Percentiles rank a stretch among this genome's conserved stretches.
phyloP scores from a whole-genome alignment of 2,888 invertebrate species.

The Cantharis nigra region DNA sequence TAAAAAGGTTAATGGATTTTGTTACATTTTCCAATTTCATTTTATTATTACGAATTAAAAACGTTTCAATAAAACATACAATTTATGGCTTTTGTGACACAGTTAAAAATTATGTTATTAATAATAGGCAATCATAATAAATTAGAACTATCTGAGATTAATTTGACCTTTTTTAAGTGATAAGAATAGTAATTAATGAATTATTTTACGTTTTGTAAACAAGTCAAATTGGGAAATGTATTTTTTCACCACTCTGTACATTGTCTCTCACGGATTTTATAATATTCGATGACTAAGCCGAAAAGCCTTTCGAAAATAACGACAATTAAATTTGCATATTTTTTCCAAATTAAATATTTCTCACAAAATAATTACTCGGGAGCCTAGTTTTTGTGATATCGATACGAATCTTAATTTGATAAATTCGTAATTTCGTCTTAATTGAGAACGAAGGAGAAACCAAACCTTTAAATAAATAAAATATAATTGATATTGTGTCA shows the following conservation, averaged over 20 bases:
- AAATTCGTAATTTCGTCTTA: neutral
- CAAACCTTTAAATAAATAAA: neutral
- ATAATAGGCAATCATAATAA: constrained; percentile 37
- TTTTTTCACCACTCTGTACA: neutral
- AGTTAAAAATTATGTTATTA: constrained; percentile 26
- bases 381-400: neutral
- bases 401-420: neutral
- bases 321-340: neutral
- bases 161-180: constrained; percentile 41
- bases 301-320: neutral
- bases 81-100: constrained; percentile 21
- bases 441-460: neutral
- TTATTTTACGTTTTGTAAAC: neutral
- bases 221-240: neutral
- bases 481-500: constrained; percentile 3
- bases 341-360: neutral
- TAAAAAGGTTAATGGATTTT: constrained; percentile 4
- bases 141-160: constrained; percentile 46
- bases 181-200: neutral
- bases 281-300: neutral
- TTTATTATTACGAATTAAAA: constrained; percentile 16
- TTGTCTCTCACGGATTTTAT: neutral
- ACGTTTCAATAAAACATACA: constrained; percentile 11
- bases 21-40: constrained; percentile 14
- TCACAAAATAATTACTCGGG: neutral